Evolutionary conservation across 2,888 invertebrate genomes (phyloP).

Genomic region (Agonopterix arenella): DNA sequence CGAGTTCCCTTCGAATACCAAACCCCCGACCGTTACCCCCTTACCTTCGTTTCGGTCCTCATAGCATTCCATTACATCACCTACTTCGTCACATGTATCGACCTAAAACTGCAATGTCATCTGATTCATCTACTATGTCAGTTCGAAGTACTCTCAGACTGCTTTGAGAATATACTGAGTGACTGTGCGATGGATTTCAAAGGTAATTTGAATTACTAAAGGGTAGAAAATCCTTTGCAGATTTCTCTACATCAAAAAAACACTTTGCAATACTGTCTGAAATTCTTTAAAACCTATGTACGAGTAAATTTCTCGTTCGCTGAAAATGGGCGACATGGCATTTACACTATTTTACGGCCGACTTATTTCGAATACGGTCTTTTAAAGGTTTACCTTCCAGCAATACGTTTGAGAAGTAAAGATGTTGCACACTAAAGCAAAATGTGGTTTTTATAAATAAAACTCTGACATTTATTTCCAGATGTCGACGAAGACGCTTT

Average conservation of each 20-base stretch:
- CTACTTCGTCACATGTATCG: slow-evolving; percentile 54
- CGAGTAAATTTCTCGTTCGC: too few species aligned
- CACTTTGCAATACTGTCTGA: too few species aligned
- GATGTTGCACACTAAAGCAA: too few species aligned
- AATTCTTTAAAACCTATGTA: too few species aligned
- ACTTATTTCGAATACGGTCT: too few species aligned
- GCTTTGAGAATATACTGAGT: slow-evolving; percentile 42
- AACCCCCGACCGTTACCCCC: slow-evolving; percentile 28
- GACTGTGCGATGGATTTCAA: slow-evolving; percentile 35
- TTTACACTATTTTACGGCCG: too few species aligned
- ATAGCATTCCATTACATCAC: slow-evolving; percentile 41
- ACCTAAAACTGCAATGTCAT: slow-evolving; percentile 49
- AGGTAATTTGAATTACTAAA: slow-evolving; percentile 20
- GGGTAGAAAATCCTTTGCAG: slow-evolving; percentile 4
- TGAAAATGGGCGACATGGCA: too few species aligned
- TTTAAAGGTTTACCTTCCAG: too few species aligned
- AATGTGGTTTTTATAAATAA: too few species aligned
- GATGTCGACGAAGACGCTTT: slow-evolving; percentile 3
- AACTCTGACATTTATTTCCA: neutral
- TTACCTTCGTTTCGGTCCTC: slow-evolving; percentile 32
- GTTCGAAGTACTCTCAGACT: slow-evolving; percentile 44
- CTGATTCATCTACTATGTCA: slow-evolving; percentile 56
- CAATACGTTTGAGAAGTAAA: too few species aligned
- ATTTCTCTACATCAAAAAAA: neutral
- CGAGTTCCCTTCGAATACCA: slow-evolving; percentile 41